These are phyloP conservation scores for Holacanthus passer DNA, from an alignment of 2,113 vertebrate genomes.

Conservation along the genomic window DNA sequence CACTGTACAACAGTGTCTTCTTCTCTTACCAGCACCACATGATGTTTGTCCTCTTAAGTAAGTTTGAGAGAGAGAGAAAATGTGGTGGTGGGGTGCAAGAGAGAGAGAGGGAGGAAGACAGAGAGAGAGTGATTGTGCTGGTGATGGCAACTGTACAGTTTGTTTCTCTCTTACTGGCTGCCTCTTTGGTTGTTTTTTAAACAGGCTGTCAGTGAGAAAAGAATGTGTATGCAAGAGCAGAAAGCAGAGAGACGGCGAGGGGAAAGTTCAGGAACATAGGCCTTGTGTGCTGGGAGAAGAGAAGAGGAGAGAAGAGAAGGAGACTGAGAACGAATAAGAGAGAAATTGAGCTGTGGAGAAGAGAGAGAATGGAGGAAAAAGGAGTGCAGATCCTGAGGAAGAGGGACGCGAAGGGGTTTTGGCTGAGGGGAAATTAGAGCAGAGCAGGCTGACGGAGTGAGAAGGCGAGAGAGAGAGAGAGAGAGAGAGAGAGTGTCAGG, in stretches of 20 bases:
- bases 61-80: constrained; percentile 40
- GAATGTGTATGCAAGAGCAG: constrained; percentile 60
- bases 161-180: constrained; percentile 65
- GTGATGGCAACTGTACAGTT: constrained; percentile 55
- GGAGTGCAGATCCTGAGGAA: constrained; percentile 58
- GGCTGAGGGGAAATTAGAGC: constrained; percentile 49
- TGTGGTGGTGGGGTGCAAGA: not conserved
- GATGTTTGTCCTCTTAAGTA: constrained; percentile 70
- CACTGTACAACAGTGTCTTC: constrained; percentile 52
- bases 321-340: constrained; percentile 26
- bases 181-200: constrained; percentile 75
- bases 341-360: constrained; percentile 20
- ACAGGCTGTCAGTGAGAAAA: constrained; percentile 68
- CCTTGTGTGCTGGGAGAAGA: constrained; percentile 11
- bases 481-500: constrained; percentile 21
- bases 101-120: constrained; percentile 10
- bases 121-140: constrained; percentile 58
- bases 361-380: constrained; percentile 25
- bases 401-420: constrained; percentile 67
- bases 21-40: constrained; percentile 71
- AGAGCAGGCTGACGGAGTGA: constrained; percentile 40
- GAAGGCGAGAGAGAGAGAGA: constrained; percentile 7
- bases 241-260: constrained; percentile 27
- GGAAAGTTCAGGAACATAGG: constrained; percentile 43
- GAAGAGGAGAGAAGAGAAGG: constrained; percentile 15